Conservation (phyloP, 2,797 vertebrate species). For the Acridotheres tristis region DNA sequence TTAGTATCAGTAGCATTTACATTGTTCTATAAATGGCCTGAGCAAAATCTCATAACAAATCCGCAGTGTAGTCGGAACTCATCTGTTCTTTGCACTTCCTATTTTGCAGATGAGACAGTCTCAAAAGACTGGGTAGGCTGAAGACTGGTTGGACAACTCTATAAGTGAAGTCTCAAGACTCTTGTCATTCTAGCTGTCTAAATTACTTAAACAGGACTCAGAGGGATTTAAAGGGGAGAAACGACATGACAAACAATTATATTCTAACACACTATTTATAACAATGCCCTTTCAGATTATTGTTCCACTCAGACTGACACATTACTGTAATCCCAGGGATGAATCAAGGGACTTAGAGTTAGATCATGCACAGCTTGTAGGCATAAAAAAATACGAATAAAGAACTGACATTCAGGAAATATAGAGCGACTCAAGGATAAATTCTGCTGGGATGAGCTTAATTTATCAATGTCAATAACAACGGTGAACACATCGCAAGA, state of each 20-base stretch:
- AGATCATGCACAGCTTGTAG: slow-evolving; percentile 82
- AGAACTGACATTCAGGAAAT: slow-evolving; percentile 90
- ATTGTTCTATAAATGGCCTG: slow-evolving; percentile 57
- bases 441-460: slow-evolving; percentile 90
- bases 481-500: slow-evolving; percentile 84
- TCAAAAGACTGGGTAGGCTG: slow-evolving; percentile 76
- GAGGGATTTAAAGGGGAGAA: slow-evolving; percentile 84
- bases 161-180: slow-evolving; percentile 88
- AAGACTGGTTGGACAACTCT: slow-evolving; percentile 84
- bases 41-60: slow-evolving; percentile 74
- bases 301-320: slow-evolving; percentile 83
- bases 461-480: slow-evolving; percentile 97
- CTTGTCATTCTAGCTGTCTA: slow-evolving; percentile 90
- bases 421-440: slow-evolving; percentile 88
- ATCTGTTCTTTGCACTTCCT: slow-evolving; percentile 77
- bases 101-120: slow-evolving; percentile 72
- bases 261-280: slow-evolving; percentile 88
- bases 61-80: slow-evolving; percentile 61
- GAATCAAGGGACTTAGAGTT: slow-evolving; percentile 77
- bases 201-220: slow-evolving; percentile 86
- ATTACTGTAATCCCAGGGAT: slow-evolving; percentile 80
- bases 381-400: slow-evolving; percentile 74
- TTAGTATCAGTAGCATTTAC: slow-evolving; percentile 59
- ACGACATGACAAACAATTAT: slow-evolving; percentile 91
- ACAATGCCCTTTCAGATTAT: slow-evolving; percentile 84